Base-by-base conservation (phyloP, 2,797 vertebrate species). In the Danio kyathit region DNA sequence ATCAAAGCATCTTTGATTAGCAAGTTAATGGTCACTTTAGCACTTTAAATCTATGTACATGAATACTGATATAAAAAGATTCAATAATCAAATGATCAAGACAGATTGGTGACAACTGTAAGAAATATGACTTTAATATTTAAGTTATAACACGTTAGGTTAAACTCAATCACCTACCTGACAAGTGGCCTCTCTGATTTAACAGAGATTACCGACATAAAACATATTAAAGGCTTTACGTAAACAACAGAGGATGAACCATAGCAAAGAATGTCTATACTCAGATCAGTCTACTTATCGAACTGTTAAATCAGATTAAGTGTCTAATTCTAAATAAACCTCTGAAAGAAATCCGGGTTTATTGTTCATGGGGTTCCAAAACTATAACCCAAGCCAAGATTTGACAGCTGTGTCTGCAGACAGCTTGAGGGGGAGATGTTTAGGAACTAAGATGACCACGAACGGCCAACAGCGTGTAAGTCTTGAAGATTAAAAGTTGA, bases 271-370 rank as follows among this genome's bases (percentile, higher is more conserved):
- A 90, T 89, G 91, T 91, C 92, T 91, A 90, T 90, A 90, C 89
- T 88, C 90, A 91, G 91, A 94, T 94, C 89, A 92, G 94, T 91
- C 91, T 93, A 93, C 88, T 96, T 93, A 93, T 88, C 85, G 93
- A 93, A 94, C 90, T 90, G 93, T 92, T 91, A 93, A 96, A 91
- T 92, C 93, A 95, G 95, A 96, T 97, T 96, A 96, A 90, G 89
- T 91, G 93, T 93, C 93, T 96, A 97, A 97, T 94, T 95, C 94
- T 89, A 90, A 75, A 87, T 91, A 93, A 95, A 94, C 90, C 92
- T 88, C 91, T 86, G 93, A 94, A 94, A 94, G 85, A 94, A 95
- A 95, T 95, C 93, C 92, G 93, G 94, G 93, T 95, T 97, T 96
- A 93, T 91, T 92, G 89, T 89, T 87, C 72, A 86, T 87, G 82